Evolutionary conservation across 2,797 vertebrate genomes (phyloP), one percentile per base, ranked within the genome.

Genomic region (Serranus cabrilla): DNA sequence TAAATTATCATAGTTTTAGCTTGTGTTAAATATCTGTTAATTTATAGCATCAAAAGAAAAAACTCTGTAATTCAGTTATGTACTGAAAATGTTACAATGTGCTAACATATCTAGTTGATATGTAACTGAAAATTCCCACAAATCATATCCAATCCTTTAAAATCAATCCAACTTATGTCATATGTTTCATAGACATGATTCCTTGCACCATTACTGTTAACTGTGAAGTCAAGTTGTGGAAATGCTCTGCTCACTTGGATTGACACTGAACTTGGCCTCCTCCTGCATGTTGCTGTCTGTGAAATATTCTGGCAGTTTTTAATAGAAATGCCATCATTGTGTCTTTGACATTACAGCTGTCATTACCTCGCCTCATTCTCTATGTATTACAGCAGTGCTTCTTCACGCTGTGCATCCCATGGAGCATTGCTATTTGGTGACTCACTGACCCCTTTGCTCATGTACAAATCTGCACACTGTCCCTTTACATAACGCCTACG

Each of bases 381-480:
- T 43, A 37, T 57, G 46, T 72, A n/a, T 67, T 46, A 25, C 45
- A 47, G 46, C 42, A 40, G 18, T 5, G 18, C 14, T 27, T 45
- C 49, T 16, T 70, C 17, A 56, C 69, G 43, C 58, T 23, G 13
- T 39, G 43, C 40, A 43, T 71, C 50, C 23, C 51, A 17, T 37
- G 13, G 21, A 69, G 51, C 49, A 43, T 54, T 56, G 68, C 75
- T 45, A 37, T 73, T 73, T 39, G 55, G 18, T 83, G 74, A 87
- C 66, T 90, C 78, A 83, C 71, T 83, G 71, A 86, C 69, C 51
- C 49, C 5, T 11, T 50, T 46, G 55, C 46, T 58, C 65, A 52
- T 58, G 16, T 51, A 46, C 49, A 83, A 67, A 84, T 78, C 74
- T 74, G 70, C 78, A 81, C 76, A 45, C 34, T 83, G 83, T 74